Conservation (phyloP, 2,797 vertebrate genomes). For the Selene dorsalis region DNA sequence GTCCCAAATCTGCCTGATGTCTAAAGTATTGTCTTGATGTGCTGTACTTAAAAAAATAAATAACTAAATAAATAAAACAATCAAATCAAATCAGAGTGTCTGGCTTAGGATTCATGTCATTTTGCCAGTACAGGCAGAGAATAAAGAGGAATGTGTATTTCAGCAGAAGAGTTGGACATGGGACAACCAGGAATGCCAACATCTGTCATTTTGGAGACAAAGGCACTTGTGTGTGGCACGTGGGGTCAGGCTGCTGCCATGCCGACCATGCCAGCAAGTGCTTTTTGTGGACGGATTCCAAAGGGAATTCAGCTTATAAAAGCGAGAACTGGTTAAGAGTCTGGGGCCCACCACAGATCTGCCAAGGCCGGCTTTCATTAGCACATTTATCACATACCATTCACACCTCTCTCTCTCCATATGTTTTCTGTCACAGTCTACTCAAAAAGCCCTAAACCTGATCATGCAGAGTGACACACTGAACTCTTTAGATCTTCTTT, state of each 20-base stretch:
- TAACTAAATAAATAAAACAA: constrained; percentile 31
- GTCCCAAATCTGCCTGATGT: background rate
- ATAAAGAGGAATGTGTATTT: constrained; percentile 25
- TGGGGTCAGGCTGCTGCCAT: constrained; percentile 59
- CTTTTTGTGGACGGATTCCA: constrained; percentile 60
- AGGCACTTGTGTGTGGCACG: constrained; percentile 59
- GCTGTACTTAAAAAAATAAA: constrained; percentile 9
- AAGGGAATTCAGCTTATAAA: constrained; percentile 48
- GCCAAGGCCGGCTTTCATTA: constrained; percentile 20
- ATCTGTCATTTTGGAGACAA: constrained; percentile 72
- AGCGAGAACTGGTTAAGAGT: constrained; percentile 2
- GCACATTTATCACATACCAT: constrained; percentile 4
- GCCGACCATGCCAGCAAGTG: constrained; percentile 49
- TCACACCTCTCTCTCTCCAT: background rate
- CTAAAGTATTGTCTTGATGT: constrained; percentile 23
- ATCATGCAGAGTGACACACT: background rate
- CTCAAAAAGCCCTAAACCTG: background rate
- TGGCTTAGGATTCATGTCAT: background rate
- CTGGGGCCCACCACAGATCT: background rate
- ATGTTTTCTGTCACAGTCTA: constrained; percentile 16
- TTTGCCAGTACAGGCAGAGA: background rate
- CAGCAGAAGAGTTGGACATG: constrained; percentile 33
- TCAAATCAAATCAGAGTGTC: constrained; percentile 27
- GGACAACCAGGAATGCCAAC: constrained; percentile 55
- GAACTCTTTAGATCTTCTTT: background rate